Evolutionary conservation across 2,797 vertebrate genomes (phyloP).

Genomic region (Chlorospingus flavigularis): DNA sequence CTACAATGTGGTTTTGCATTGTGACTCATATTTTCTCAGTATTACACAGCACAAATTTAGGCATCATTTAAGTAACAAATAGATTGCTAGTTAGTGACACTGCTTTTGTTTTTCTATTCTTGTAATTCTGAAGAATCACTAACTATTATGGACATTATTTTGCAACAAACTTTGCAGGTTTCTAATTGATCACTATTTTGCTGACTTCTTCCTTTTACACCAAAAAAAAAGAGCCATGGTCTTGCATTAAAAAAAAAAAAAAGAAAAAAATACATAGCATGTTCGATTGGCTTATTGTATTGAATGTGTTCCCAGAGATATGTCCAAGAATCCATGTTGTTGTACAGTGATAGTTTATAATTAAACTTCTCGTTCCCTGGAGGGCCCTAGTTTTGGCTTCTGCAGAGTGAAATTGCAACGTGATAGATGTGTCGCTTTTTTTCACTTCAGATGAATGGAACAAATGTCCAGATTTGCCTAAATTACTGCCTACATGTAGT

Average conservation of each 20-base stretch:
- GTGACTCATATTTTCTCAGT: neutral
- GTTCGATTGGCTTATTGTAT: neutral
- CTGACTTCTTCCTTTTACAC: neutral
- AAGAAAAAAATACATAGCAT: neutral
- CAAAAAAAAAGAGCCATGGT: neutral
- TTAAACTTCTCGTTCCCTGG: neutral
- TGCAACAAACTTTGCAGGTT: neutral
- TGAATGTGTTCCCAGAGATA: slow-evolving; percentile 6
- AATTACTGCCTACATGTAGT: neutral
- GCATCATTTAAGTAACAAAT: neutral
- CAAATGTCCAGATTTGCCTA: neutral
- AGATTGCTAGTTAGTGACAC: neutral
- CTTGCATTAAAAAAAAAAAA: neutral
- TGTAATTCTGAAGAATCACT: neutral
- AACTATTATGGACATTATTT: neutral
- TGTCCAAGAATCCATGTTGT: neutral
- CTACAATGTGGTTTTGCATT: neutral
- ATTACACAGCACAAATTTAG: neutral
- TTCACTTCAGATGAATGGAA: slow-evolving; percentile 5
- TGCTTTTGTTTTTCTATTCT: neutral
- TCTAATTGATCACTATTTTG: neutral
- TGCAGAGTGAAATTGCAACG: neutral
- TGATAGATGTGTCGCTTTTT: neutral
- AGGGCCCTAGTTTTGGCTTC: neutral
- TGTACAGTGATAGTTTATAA: slow-evolving; percentile 22